Conservation (phyloP, 2,797 vertebrate species). For the Epinephelus awoara region DNA sequence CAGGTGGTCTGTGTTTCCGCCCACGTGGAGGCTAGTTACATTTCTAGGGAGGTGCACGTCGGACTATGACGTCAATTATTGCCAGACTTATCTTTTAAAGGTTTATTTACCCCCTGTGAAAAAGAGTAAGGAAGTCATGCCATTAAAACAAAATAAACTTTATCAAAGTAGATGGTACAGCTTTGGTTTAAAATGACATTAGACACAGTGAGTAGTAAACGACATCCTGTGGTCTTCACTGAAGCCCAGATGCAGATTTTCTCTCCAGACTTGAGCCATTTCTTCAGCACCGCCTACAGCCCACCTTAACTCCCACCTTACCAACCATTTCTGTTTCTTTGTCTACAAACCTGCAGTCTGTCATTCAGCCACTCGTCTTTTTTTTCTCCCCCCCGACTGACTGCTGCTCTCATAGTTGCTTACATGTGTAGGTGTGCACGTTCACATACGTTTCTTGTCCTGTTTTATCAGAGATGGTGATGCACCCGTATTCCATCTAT, state of each 20-base stretch:
- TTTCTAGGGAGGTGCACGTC: too few species aligned
- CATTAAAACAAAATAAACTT: too few species aligned
- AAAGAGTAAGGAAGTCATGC: not conserved
- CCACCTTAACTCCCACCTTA: constrained; percentile 35
- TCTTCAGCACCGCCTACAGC: constrained; percentile 8
- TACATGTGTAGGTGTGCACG: too few species aligned
- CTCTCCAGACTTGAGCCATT: constrained; percentile 1
- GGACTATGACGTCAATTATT: too few species aligned
- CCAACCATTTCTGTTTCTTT: constrained; percentile 26
- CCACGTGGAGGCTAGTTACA: too few species aligned
- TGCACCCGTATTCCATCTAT: not conserved
- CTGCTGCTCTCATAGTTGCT: constrained; percentile 19
- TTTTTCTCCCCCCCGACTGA: constrained; percentile 12
- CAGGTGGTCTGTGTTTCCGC: too few species aligned
- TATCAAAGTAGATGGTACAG: too few species aligned
- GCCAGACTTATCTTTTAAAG: not conserved
- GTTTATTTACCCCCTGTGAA: not conserved
- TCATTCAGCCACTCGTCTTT: constrained; percentile 1
- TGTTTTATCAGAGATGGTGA: not conserved
- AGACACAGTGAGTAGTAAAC: not conserved
- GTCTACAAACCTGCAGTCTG: constrained; percentile 26
- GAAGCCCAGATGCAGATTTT: not conserved
- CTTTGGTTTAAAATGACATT: too few species aligned
- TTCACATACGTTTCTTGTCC: not conserved
- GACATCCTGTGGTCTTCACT: not conserved